Conservation (phyloP, 1,140 invertebrate genomes). For the Brachionus paranguensis region DNA sequence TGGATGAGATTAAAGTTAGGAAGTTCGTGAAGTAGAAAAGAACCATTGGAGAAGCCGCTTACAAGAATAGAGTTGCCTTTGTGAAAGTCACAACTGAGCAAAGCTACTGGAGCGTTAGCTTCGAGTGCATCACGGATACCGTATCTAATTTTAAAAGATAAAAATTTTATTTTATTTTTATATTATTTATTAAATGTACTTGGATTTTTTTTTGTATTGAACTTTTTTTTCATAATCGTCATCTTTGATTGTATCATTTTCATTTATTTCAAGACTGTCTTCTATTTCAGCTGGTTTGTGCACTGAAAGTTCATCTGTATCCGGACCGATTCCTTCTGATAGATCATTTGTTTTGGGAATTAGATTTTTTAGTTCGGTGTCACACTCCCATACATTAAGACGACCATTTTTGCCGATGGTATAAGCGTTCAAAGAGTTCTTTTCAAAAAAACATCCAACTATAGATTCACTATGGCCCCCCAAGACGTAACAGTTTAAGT, state of each 20-base stretch:
- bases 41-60: conserved; percentile 71
- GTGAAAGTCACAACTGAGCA: conserved; percentile 68
- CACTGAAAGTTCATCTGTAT: conserved; percentile 54
- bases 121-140: conserved; percentile 24
- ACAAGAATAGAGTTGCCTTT: conserved; percentile 70
- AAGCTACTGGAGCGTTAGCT: neutral
- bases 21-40: conserved; percentile 83
- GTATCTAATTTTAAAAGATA: neutral
- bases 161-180: neutral
- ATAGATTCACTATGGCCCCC: conserved; percentile 74
- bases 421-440: conserved; percentile 69
- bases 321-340: conserved; percentile 42
- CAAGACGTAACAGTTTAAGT: conserved; percentile 63
- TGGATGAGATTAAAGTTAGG: conserved; percentile 86
- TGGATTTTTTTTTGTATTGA: conserved; percentile 41
- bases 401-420: conserved; percentile 61
- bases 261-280: conserved; percentile 47
- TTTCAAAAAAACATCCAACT: conserved; percentile 78
- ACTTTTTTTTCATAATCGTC: conserved; percentile 32
- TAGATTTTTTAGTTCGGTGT: conserved; percentile 65
- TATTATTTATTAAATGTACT: neutral
- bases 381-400: conserved; percentile 80
- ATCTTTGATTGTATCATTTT: neutral
- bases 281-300: conserved; percentile 38
- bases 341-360: conserved; percentile 41